Percentiles rank a stretch among this genome's conserved stretches.
phyloP scores from a whole-genome alignment of 2,888 invertebrate genomes.

The Drosophila pegasa region DNA sequence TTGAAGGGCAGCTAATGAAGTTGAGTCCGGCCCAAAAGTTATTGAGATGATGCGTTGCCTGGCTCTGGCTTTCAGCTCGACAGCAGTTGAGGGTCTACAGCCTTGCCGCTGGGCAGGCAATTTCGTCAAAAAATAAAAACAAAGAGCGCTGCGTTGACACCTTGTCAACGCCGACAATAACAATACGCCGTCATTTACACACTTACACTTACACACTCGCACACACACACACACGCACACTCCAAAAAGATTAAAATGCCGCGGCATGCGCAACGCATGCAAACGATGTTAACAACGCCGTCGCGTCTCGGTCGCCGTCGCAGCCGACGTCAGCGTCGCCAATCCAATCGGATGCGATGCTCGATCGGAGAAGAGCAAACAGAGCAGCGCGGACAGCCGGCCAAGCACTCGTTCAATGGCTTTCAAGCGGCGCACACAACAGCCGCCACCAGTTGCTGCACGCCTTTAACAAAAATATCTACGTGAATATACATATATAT shows the following conservation, averaged over 20 bases:
- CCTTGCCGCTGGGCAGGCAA: conserved; percentile 36
- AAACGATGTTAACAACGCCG: conserved; percentile 57
- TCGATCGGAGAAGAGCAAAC: conserved; percentile 48
- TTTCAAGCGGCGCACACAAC: conserved; percentile 60
- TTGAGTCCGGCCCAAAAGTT: conserved; percentile 21
- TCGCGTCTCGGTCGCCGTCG: conserved; percentile 10
- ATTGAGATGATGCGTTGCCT: conserved; percentile 10
- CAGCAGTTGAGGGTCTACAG: conserved; percentile 20
- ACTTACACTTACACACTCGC: conserved; percentile 15
- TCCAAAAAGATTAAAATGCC: conserved; percentile 54
- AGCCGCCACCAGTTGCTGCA: conserved; percentile 11
- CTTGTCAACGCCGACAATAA: conserved; percentile 50
- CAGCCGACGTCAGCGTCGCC: background rate
- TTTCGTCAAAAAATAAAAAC: conserved; percentile 25
- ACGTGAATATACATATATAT: background rate
- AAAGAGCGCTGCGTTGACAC: conserved; percentile 56
- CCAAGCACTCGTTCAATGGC: conserved; percentile 63
- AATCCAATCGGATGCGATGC: conserved; percentile 47
- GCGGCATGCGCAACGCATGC: conserved; percentile 68
- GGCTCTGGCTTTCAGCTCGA: conserved; percentile 19
- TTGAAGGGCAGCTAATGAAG: conserved; percentile 17
- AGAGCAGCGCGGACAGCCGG: conserved; percentile 12
- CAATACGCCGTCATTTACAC: conserved; percentile 15
- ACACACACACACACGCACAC: conserved; percentile 1
- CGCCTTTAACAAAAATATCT: conserved; percentile 1